phyloP scores from a whole-genome alignment of 2,888 invertebrate species.

The Spilosoma lubricipeda region DNA sequence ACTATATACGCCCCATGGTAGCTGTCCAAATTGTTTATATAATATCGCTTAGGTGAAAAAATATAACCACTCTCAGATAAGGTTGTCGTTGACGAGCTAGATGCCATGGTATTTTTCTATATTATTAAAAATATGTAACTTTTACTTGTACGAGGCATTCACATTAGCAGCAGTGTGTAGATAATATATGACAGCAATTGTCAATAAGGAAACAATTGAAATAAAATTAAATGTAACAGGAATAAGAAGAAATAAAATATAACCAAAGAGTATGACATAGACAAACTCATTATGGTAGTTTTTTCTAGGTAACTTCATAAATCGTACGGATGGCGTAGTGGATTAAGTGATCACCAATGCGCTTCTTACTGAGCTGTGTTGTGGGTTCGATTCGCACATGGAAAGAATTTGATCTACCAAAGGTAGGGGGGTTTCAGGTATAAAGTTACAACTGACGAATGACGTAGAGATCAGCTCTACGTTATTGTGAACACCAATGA shows the following conservation, averaged over 20 bases:
- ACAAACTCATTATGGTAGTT: not conserved
- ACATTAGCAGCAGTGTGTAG: not conserved
- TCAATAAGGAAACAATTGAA: constrained; percentile 8
- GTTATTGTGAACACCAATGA: too few species aligned
- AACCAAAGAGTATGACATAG: constrained; percentile 4
- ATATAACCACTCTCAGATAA: constrained; percentile 52
- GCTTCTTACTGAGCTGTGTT: not conserved
- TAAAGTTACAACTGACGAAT: too few species aligned
- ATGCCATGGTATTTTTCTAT: constrained; percentile 30
- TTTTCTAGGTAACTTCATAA: too few species aligned
- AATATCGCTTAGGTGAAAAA: constrained; percentile 84
- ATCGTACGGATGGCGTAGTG: not conserved
- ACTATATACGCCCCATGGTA: constrained; percentile 84
- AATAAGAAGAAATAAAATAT: too few species aligned
- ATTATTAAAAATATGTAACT: not conserved
- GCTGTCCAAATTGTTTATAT: constrained; percentile 87
- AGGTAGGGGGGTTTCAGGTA: too few species aligned
- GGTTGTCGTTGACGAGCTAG: constrained; percentile 60
- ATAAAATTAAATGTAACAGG: too few species aligned
- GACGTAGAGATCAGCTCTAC: too few species aligned
- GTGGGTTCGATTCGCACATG: not conserved
- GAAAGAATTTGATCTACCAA: not conserved
- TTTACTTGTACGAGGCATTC: not conserved
- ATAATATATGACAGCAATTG: not conserved
- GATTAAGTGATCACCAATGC: not conserved